Evolutionary conservation across 2,888 invertebrate species (phyloP).

Genomic region (Oscheius sp.): DNA sequence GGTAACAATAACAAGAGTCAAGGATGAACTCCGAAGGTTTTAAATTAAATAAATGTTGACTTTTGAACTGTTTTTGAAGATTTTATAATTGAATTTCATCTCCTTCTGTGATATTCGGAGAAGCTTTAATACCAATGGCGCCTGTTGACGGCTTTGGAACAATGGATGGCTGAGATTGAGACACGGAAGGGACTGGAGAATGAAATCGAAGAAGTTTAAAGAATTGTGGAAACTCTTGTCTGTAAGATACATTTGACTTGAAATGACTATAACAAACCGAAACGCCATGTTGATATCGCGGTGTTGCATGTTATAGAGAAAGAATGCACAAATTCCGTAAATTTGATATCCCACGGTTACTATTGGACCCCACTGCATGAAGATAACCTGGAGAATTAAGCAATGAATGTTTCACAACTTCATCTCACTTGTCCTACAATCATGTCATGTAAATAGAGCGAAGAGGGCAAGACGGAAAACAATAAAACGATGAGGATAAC

Average conservation of each 20-base stretch:
- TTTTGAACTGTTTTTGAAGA: neutral
- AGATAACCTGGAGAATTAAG: conserved; percentile 40
- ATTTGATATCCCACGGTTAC: conserved; percentile 59
- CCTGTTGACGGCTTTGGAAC: too few species aligned
- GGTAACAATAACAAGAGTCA: conserved; percentile 1
- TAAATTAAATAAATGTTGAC: neutral
- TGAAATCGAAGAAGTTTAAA: too few species aligned
- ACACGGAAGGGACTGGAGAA: too few species aligned
- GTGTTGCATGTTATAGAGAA: conserved; percentile 60
- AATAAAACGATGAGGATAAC: conserved; percentile 57
- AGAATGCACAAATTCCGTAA: conserved; percentile 53
- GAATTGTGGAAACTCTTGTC: too few species aligned
- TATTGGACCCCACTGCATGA: conserved; percentile 61
- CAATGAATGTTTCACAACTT: neutral
- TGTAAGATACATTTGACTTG: too few species aligned
- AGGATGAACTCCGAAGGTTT: conserved; percentile 1
- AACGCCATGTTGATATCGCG: conserved; percentile 51
- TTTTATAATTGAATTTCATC: conserved; percentile 7
- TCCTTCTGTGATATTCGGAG: neutral
- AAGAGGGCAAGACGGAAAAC: conserved; percentile 58
- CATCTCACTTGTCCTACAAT: conserved; percentile 44
- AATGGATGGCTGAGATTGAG: too few species aligned
- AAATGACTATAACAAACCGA: conserved; percentile 37
- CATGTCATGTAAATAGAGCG: conserved; percentile 57
- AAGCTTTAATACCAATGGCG: too few species aligned